Conservation (phyloP, 2,113 vertebrate genomes). For the Plectropomus leopardus region DNA sequence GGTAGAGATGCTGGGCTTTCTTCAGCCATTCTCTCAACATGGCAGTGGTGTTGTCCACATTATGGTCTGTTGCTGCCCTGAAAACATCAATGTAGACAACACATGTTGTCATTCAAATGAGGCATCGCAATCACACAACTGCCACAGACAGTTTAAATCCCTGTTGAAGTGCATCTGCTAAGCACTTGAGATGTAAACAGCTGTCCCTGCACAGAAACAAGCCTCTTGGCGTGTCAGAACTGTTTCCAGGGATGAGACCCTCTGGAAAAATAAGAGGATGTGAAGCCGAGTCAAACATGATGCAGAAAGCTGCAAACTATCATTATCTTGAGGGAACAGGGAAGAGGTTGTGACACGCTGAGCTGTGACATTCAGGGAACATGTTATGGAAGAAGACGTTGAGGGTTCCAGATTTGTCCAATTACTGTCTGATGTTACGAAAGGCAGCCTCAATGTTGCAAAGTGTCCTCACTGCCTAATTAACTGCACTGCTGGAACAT, state of each 20-base stretch:
- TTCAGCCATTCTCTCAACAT: slow-evolving; percentile 95
- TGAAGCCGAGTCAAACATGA: not conserved
- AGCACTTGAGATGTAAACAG: slow-evolving; percentile 14
- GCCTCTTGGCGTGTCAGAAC: not conserved
- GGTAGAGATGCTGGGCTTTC: slow-evolving; percentile 89
- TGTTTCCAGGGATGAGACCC: not conserved
- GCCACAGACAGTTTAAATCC: not conserved
- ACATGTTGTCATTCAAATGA: slow-evolving; percentile 9
- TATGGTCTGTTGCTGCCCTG: slow-evolving; percentile 97
- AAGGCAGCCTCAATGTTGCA: not conserved
- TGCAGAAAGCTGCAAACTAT: not conserved
- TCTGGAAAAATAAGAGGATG: slow-evolving; percentile 12
- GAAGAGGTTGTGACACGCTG: slow-evolving; percentile 4
- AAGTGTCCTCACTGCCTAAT: slow-evolving; percentile 11
- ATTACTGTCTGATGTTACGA: slow-evolving; percentile 20
- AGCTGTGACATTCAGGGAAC: slow-evolving; percentile 7
- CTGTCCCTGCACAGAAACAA: not conserved
- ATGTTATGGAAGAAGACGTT: slow-evolving; percentile 8
- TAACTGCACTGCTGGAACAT: slow-evolving; percentile 16
- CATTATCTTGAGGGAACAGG: not conserved
- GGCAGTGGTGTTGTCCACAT: slow-evolving; percentile 93
- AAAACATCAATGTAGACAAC: slow-evolving; percentile 38
- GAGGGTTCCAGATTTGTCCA: not conserved
- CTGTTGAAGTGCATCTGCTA: slow-evolving; percentile 10
- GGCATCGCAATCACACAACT: not conserved